A percentile compares a stretch with the other conserved stretches of the same genome.
phyloP scores from a whole-genome alignment of 2,797 vertebrate species.

The Schizothorax lantsangensis region DNA sequence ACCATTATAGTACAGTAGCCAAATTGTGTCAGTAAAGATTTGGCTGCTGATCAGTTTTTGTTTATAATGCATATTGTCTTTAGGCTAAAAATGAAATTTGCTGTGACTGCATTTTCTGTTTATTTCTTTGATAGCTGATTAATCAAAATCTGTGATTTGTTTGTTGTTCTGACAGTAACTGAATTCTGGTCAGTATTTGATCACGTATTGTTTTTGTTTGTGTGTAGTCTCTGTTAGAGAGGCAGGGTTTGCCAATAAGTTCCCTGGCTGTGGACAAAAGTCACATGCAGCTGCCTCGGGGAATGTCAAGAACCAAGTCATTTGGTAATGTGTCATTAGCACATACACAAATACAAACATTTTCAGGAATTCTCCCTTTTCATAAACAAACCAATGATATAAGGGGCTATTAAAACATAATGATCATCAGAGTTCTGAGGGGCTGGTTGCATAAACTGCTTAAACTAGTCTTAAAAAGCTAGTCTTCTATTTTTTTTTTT shows the following conservation, averaged over 20 bases:
- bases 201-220: constrained; percentile 24
- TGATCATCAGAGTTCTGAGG: background rate
- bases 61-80: constrained; percentile 33
- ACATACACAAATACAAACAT: constrained; percentile 5
- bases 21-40: constrained; percentile 31
- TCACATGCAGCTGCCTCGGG: constrained; percentile 90
- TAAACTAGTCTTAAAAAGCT: too few relatives aligned
- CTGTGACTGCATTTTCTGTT: background rate
- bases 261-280: constrained; percentile 83
- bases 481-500: too few relatives aligned
- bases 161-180: constrained; percentile 26
- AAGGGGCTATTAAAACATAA: background rate
- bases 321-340: constrained; percentile 81
- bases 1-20: constrained; percentile 20
- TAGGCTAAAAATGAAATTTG: background rate
- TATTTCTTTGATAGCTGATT: background rate
- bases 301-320: constrained; percentile 95
- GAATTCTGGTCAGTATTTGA: background rate
- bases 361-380: background rate
- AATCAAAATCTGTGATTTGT: constrained; percentile 9
- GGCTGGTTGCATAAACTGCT: too few relatives aligned
- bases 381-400: background rate
- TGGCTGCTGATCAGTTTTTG: constrained; percentile 26
- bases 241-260: constrained; percentile 89
- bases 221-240: constrained; percentile 90